phyloP scores from a whole-genome alignment of 2,797 vertebrate genomes.

The Melanotaenia maccullochi region DNA sequence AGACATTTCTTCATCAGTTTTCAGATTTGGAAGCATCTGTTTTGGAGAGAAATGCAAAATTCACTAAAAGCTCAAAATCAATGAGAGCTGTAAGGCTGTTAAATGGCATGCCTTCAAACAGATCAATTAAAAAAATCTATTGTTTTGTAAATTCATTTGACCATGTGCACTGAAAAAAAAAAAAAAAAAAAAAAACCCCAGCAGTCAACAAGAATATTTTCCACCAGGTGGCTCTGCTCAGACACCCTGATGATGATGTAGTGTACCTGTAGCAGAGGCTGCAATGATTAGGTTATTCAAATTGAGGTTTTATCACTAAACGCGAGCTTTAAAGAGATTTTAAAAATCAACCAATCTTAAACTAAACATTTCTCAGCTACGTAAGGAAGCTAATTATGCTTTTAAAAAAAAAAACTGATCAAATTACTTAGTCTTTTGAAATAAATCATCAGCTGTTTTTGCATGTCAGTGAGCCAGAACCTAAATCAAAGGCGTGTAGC shows the following conservation, averaged over 20 bases:
- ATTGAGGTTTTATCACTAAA: not conserved
- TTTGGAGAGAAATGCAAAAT: not conserved
- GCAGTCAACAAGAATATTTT: slow-evolving; percentile 7
- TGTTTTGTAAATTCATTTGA: slow-evolving; percentile 32
- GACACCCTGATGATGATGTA: slow-evolving; percentile 20
- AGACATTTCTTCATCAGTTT: not conserved
- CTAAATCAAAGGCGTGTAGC: not conserved
- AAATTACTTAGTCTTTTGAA: slow-evolving; percentile 4
- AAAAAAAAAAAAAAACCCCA: slow-evolving; percentile 2
- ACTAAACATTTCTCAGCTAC: not conserved
- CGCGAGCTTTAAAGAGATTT: not conserved
- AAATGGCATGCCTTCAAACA: slow-evolving; percentile 29
- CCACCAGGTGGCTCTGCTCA: slow-evolving; percentile 75
- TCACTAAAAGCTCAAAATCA: slow-evolving; percentile 39
- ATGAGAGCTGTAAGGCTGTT: slow-evolving; percentile 10
- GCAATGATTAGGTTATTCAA: not conserved
- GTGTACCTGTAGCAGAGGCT: too few relatives aligned
- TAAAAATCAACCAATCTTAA: not conserved
- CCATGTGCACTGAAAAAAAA: slow-evolving; percentile 2
- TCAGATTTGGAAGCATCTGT: not conserved
- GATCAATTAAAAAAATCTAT: slow-evolving; percentile 42
- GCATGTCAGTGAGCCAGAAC: not conserved
- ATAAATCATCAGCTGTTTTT: slow-evolving; percentile 16
- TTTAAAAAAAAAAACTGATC: slow-evolving; percentile 4
- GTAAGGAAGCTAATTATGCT: not conserved